phyloP scores from a whole-genome alignment of 2,797 vertebrate species.

The Pteronotus mesoamericanus region DNA sequence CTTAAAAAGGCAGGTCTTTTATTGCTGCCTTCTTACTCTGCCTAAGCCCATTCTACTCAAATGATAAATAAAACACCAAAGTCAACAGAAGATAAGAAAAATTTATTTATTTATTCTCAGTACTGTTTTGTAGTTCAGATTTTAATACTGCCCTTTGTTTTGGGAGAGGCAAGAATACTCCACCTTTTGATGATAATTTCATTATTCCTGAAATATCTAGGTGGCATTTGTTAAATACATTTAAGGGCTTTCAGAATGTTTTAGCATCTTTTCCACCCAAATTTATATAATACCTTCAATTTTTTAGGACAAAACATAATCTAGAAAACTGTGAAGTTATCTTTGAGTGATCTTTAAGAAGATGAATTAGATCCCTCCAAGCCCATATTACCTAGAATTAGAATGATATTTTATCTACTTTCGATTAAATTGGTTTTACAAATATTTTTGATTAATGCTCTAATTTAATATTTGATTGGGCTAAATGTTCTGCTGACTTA shows the following conservation, averaged over 20 bases:
- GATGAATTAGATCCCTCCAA: not conserved
- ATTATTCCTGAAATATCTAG: not conserved
- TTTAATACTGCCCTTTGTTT: not conserved
- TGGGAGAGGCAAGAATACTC: not conserved
- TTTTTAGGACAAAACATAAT: not conserved
- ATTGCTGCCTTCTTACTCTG: not conserved
- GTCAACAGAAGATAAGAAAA: not conserved
- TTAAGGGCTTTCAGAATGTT: not conserved
- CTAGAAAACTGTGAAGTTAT: not conserved
- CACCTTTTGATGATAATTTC: not conserved
- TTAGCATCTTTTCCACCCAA: not conserved
- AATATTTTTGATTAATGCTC: slow-evolving; percentile 15
- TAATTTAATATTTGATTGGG: slow-evolving; percentile 53
- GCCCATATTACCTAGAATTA: not conserved
- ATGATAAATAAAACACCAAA: not conserved
- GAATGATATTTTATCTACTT: not conserved
- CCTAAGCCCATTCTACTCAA: not conserved
- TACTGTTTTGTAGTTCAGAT: not conserved
- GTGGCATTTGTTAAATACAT: not conserved
- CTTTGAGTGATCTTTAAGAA: not conserved
- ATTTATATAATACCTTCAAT: not conserved
- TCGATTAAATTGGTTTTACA: slow-evolving; percentile 50
- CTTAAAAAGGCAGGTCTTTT: not conserved
- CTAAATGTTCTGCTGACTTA: slow-evolving; percentile 4
- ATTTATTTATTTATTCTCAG: not conserved